phyloP scores from a whole-genome alignment of 2,888 invertebrate genomes.

The Orgyia antiqua region DNA sequence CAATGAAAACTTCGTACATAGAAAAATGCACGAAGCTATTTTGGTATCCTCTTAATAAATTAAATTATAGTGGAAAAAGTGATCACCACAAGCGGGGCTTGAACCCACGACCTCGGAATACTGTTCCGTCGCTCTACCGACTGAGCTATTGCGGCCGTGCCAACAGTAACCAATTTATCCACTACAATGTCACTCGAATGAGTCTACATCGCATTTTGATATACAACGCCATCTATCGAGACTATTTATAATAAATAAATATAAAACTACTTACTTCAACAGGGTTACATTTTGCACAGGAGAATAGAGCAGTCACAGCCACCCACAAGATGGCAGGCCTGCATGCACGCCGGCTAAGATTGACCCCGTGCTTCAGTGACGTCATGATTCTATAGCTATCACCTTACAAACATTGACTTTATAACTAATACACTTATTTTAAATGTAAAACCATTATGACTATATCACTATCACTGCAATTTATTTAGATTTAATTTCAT shows the following conservation, averaged over 20 bases:
- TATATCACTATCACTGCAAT: background rate
- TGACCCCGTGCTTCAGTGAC: constrained; percentile 82
- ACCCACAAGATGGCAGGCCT: constrained; percentile 57
- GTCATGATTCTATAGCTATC: constrained; percentile 58
- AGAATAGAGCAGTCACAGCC: constrained; percentile 38
- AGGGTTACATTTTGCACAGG: constrained; percentile 39
- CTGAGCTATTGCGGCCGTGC: too few species aligned
- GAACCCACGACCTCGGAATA: too few species aligned
- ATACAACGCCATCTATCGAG: too few species aligned
- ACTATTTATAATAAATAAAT: background rate
- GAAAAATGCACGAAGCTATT: too few species aligned
- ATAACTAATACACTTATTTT: constrained; percentile 5
- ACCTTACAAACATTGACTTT: constrained; percentile 40
- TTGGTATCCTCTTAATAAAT: too few species aligned
- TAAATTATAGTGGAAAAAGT: too few species aligned
- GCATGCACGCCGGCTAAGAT: constrained; percentile 83
- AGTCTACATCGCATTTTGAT: too few species aligned
- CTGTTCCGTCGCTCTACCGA: too few species aligned
- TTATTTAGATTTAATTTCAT: background rate
- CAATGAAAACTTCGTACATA: too few species aligned
- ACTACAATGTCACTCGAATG: too few species aligned
- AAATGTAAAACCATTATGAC: constrained; percentile 8
- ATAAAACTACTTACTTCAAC: constrained; percentile 55
- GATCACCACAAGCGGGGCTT: too few species aligned
- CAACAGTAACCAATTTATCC: too few species aligned